Percentiles rank a stretch among this genome's conserved stretches.
phyloP scores from a whole-genome alignment of 2,797 vertebrate genomes.

The Lepus townsendii region DNA sequence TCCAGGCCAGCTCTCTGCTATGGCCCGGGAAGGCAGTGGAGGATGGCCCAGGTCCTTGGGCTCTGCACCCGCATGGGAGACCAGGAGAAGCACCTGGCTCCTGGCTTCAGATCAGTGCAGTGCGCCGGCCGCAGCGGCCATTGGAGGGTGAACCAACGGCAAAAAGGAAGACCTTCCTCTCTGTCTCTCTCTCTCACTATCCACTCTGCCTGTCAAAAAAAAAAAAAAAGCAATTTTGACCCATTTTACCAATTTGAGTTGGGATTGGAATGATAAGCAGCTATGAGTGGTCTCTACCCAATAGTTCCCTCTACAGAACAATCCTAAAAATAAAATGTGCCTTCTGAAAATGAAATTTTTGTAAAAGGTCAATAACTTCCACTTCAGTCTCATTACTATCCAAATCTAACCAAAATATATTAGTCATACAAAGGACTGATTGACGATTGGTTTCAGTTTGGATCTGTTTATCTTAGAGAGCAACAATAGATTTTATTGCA shows the following conservation, averaged over 20 bases:
- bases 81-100: too few species aligned
- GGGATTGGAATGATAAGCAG: background rate
- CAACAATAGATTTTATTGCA: background rate
- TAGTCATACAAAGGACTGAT: constrained; percentile 17
- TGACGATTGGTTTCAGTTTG: constrained; percentile 51
- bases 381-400: constrained; percentile 58
- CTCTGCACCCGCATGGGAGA: too few species aligned
- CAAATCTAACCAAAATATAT: constrained; percentile 56
- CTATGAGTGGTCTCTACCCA: constrained; percentile 23
- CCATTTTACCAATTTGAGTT: background rate
- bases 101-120: too few species aligned
- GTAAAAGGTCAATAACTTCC: constrained; percentile 57
- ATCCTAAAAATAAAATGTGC: constrained; percentile 65
- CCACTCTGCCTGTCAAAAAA: too few species aligned
- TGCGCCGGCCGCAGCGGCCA: too few species aligned
- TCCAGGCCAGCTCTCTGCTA: too few species aligned
- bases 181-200: too few species aligned
- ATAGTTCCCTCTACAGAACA: constrained; percentile 1
- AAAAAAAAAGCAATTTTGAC: background rate
- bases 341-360: constrained; percentile 70
- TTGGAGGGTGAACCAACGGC: too few species aligned
- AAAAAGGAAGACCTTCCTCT: too few species aligned
- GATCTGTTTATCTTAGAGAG: constrained; percentile 24
- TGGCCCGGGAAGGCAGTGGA: too few species aligned
- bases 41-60: too few species aligned